phyloP scores from a whole-genome alignment of 2,888 invertebrate species.

The Cheilosia pagana region DNA sequence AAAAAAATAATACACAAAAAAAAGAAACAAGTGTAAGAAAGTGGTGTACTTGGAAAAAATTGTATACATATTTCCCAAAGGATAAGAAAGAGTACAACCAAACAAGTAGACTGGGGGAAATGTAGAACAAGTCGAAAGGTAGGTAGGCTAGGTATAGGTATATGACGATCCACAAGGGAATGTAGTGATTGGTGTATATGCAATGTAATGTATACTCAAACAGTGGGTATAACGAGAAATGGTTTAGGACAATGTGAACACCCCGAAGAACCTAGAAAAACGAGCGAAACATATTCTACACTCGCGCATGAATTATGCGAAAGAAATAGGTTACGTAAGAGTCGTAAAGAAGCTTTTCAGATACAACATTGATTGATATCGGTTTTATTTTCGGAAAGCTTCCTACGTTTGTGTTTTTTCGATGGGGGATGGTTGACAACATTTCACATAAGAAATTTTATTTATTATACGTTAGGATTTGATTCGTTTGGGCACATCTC shows the following conservation, averaged over 20 bases:
- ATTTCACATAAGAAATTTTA: constrained; percentile 50
- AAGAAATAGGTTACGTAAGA: constrained; percentile 66
- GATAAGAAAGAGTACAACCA: constrained; percentile 50
- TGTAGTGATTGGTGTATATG: constrained; percentile 29
- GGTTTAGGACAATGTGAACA: constrained; percentile 45
- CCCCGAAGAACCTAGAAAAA: constrained; percentile 46
- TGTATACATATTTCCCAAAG: constrained; percentile 67
- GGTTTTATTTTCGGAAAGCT: constrained; percentile 1
- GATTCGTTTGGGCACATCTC: constrained; percentile 60
- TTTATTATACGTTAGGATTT: constrained; percentile 53
- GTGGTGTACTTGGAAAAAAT: constrained; percentile 21
- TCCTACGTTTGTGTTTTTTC: background rate
- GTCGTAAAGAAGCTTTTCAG: constrained; percentile 52
- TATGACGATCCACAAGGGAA: constrained; percentile 25
- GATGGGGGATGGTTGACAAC: constrained; percentile 43
- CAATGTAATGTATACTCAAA: constrained; percentile 29
- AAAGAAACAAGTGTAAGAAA: constrained; percentile 45
- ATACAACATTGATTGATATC: constrained; percentile 68
- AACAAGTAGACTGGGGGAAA: constrained; percentile 21
- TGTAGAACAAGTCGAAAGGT: constrained; percentile 29
- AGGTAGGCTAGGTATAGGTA: too few species aligned
- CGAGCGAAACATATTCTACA: constrained; percentile 36
- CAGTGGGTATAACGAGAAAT: constrained; percentile 33
- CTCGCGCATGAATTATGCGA: constrained; percentile 71
- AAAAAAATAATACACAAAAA: background rate